Conservation (phyloP, 2,888 invertebrate genomes). For the Troides helena region DNA sequence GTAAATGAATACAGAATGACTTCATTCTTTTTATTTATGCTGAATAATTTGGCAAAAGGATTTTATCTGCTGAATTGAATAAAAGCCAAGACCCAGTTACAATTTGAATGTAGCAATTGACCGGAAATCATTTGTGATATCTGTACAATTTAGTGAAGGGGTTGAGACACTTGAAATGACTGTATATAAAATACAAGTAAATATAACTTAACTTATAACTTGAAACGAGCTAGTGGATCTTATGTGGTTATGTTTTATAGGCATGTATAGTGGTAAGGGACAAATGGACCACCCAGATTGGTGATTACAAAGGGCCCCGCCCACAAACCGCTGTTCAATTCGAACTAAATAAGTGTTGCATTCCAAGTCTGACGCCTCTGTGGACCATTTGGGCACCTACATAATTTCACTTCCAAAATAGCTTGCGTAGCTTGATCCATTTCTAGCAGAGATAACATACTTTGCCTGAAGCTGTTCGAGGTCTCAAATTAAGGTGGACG, state of each 20-base stretch:
- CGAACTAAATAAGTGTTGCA: constrained; percentile 56
- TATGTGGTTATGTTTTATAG: constrained; percentile 54
- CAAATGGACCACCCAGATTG: constrained; percentile 64
- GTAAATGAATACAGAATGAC: constrained; percentile 18
- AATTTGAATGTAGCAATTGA: constrained; percentile 13
- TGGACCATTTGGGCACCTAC: constrained; percentile 57
- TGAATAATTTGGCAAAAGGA: constrained; percentile 28
- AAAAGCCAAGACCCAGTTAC: constrained; percentile 29
- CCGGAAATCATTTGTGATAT: constrained; percentile 12
- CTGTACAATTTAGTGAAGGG: background rate
- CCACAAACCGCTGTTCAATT: constrained; percentile 64
- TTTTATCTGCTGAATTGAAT: constrained; percentile 16
- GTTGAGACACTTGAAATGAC: background rate
- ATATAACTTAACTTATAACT: background rate
- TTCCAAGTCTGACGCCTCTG: constrained; percentile 39
- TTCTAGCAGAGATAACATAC: constrained; percentile 2
- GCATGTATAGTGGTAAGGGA: constrained; percentile 47
- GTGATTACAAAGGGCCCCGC: constrained; percentile 60
- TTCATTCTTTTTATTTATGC: constrained; percentile 23
- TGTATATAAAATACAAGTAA: background rate
- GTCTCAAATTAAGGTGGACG: constrained; percentile 36
- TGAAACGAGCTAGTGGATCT: background rate
- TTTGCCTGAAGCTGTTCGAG: constrained; percentile 13
- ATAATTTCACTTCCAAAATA: constrained; percentile 43
- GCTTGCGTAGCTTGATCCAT: constrained; percentile 36